phyloP scores from a whole-genome alignment of 2,888 invertebrate species.

The Steromphala cineraria region DNA sequence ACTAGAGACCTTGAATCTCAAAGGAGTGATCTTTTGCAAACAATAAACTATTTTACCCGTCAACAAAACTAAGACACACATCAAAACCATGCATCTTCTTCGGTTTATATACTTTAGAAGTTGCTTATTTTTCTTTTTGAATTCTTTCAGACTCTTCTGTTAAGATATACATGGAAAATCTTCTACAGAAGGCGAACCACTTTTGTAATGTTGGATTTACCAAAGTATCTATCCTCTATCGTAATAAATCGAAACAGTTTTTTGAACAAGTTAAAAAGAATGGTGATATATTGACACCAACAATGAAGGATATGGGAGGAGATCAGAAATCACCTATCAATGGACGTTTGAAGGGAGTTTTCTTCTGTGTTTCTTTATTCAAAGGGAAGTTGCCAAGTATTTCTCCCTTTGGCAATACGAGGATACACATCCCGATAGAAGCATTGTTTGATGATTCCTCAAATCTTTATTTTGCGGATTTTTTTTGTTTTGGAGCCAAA shows the following conservation, averaged over 20 bases:
- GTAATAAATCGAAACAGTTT: neutral
- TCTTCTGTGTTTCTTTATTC: neutral
- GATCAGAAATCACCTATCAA: slow-evolving; percentile 2
- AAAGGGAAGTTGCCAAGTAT: neutral
- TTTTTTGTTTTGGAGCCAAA: neutral
- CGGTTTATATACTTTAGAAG: no score
- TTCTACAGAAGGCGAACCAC: no score
- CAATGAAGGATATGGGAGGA: neutral
- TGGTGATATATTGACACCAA: neutral
- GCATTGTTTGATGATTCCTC: neutral
- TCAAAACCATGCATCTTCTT: no score
- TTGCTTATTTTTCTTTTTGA: no score
- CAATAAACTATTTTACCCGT: no score
- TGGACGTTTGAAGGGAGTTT: neutral
- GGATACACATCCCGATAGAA: neutral
- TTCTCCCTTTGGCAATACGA: neutral
- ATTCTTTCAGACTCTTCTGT: no score
- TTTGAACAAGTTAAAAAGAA: neutral
- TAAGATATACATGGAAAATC: no score
- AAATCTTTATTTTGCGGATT: slow-evolving; percentile 9
- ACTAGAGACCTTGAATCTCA: no score
- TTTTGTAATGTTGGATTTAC: no score
- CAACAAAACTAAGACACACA: no score
- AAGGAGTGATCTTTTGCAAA: no score
- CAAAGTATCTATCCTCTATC: neutral